A percentile compares a stretch with the other conserved stretches of the same genome.
These are phyloP conservation scores for Catocala fraxini DNA, from an alignment of 2,888 invertebrate species.

Conservation along the genomic window DNA sequence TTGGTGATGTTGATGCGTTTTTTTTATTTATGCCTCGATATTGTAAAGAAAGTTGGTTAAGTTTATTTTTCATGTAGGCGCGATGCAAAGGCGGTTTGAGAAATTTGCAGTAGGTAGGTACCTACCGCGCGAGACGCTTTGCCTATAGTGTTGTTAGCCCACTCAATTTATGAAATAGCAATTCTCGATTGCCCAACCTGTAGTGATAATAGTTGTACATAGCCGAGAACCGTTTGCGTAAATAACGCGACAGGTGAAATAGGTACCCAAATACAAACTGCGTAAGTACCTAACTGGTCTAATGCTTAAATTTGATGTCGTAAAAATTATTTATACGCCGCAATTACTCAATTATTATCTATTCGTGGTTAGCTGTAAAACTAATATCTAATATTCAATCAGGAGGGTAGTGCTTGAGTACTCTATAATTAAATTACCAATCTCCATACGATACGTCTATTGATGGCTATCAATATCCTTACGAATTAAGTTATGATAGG, in stretches of 20 bases:
- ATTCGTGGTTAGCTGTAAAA: conserved; percentile 8
- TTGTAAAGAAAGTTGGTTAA: conserved; percentile 41
- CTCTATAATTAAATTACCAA: too few species aligned
- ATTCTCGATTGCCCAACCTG: conserved; percentile 45
- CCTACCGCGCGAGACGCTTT: conserved; percentile 25
- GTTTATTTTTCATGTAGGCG: conserved; percentile 36
- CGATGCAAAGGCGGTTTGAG: conserved; percentile 34
- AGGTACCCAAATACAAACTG: conserved; percentile 1
- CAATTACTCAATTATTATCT: conserved; percentile 41
- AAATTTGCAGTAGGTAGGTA: conserved; percentile 42
- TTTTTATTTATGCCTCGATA: conserved; percentile 49
- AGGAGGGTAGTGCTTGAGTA: conserved; percentile 9
- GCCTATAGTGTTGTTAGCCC: conserved; percentile 47
- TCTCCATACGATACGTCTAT: too few species aligned
- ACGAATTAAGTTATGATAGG: too few species aligned
- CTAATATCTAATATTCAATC: conserved; percentile 4
- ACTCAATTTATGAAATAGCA: conserved; percentile 49
- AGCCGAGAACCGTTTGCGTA: conserved; percentile 31
- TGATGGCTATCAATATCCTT: too few species aligned
- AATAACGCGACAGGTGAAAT: conserved; percentile 43
- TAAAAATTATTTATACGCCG: conserved; percentile 16
- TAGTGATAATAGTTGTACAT: conserved; percentile 34
- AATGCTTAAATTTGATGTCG: too few species aligned
- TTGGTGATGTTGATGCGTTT: conserved; percentile 51
- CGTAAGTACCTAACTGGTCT: too few species aligned